Evolutionary conservation across 2,888 invertebrate species (phyloP).

Genomic region (Caenorhabditis wallacei): DNA sequence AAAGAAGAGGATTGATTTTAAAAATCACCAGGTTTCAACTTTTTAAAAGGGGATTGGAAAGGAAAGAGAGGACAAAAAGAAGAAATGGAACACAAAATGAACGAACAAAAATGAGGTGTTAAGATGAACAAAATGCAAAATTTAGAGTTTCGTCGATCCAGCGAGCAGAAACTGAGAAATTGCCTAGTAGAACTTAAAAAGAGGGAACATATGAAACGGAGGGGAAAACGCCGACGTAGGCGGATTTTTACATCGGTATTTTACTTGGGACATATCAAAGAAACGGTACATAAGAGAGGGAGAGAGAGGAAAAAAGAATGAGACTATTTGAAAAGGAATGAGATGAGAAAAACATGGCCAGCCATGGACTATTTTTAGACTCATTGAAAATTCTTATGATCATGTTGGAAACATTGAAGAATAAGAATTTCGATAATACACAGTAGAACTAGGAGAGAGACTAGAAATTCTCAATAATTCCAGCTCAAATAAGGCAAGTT

Average conservation of each 20-base stretch:
- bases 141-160: constrained; percentile 53
- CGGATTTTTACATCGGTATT: constrained; percentile 32
- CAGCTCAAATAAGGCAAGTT: constrained; percentile 38
- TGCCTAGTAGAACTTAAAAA: constrained; percentile 37
- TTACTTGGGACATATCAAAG: constrained; percentile 18
- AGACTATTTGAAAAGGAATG: constrained; percentile 19
- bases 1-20: constrained; percentile 20
- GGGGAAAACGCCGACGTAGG: neutral
- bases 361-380: constrained; percentile 18
- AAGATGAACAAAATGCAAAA: constrained; percentile 24
- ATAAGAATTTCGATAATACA: neutral
- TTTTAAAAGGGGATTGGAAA: constrained; percentile 14
- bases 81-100: constrained; percentile 1
- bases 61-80: neutral
- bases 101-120: constrained; percentile 42
- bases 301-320: neutral
- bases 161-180: constrained; percentile 39
- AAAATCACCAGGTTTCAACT: constrained; percentile 44
- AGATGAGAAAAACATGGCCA: constrained; percentile 27
- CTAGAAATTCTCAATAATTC: constrained; percentile 21
- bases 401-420: neutral
- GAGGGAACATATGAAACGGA: neutral
- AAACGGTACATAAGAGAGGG: constrained; percentile 43
- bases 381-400: neutral
- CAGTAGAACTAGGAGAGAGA: constrained; percentile 9